Evolutionary conservation across 1,140 invertebrate species (phyloP), one percentile per base, ranked within the genome.

Genomic region (Halesus radiatus): DNA sequence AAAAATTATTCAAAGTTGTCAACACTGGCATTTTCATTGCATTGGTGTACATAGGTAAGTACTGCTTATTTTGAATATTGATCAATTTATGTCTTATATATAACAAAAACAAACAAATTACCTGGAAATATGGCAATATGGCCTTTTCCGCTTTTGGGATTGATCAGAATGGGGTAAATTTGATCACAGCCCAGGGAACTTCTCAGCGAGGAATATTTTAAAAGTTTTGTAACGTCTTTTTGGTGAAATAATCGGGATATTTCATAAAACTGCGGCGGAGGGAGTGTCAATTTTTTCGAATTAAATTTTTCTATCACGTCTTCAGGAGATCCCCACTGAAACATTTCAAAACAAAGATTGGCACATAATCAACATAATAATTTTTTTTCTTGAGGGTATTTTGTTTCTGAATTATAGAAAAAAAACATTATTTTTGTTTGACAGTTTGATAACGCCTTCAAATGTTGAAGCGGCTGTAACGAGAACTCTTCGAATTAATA

Each of bases 211-310:
- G 79, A 58, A 80, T 81, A 83, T 54, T 76, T 72, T 15, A 83
- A 29, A 10, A 83, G 56, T 20, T 66, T 77, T 45, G 79, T 77
- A 3, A 83, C 22, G 52, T 83, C 78, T 53, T 83, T 83, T 79
- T 83, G 79, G 50, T 79, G 70, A 6, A 32, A 76, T 26, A 83
- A 77, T 73, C 80, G 78, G 45, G 62, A 79, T 29, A 92, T 85
- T 87, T 92, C 92, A 82, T 92, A 92, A 76, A 87, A 85, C 84
- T 93, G 92, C 5, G 92, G 92, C 3, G 90, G 90, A n/a, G 88
- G 88, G 53, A 92, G 81, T 79, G 80, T 85, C 15, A 89, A 76
- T 75, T 89, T 78, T 50, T 86, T 84, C 0, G 77, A 56, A 15
- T 86, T 54, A 45, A 86, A 85, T 20, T 79, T 76, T 52, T 85